These are phyloP conservation scores for Lacerta bilineata DNA, from an alignment of 2,797 vertebrate species.

Conservation along the genomic window DNA sequence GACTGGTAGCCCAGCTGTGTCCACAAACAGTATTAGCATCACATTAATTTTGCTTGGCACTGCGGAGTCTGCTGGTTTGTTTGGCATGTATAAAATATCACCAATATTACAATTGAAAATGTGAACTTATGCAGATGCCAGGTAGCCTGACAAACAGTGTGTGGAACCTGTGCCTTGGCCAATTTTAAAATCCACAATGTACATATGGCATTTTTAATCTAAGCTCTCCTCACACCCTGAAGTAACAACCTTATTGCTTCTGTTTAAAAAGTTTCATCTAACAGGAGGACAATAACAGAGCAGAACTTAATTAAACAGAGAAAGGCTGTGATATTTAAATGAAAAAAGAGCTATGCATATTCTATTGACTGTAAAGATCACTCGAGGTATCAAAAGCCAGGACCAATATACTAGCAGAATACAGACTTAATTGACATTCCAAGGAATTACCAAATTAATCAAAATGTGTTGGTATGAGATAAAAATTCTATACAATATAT, in stretches of 20 bases:
- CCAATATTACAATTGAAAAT: background rate
- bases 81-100: slow-evolving; percentile 32
- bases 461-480: slow-evolving; percentile 4
- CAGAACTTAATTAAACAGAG: slow-evolving; percentile 5
- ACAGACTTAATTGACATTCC: background rate
- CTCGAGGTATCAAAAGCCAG: background rate
- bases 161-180: slow-evolving; percentile 18
- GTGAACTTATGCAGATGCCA: background rate
- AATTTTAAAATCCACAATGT: slow-evolving; percentile 18
- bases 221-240: background rate
- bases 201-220: background rate
- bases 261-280: slow-evolving; percentile 26
- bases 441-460: slow-evolving; percentile 7
- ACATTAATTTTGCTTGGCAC: slow-evolving; percentile 5
- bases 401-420: background rate
- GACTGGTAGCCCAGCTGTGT: no score
- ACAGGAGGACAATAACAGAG: background rate
- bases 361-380: background rate
- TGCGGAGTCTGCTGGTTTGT: background rate
- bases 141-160: rapidly evolving
- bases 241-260: background rate
- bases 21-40: background rate
- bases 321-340: background rate
- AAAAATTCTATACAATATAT: background rate
- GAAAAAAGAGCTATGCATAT: slow-evolving; percentile 1